Conservation (phyloP, 2,113 vertebrate genomes). For the Rhea americana region DNA sequence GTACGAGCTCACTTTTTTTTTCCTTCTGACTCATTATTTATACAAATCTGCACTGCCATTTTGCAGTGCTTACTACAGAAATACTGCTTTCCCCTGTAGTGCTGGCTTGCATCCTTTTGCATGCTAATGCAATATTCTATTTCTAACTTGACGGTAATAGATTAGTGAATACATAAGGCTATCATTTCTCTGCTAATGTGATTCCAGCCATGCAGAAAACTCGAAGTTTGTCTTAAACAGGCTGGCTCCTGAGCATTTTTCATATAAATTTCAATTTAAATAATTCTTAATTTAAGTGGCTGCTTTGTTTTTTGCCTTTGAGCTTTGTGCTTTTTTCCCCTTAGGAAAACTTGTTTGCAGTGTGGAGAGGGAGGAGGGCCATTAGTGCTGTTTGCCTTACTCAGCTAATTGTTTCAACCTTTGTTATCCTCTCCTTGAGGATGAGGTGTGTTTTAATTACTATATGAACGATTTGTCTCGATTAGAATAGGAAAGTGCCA, state of each 20-base stretch:
- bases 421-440: slow-evolving; percentile 60
- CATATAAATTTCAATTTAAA: slow-evolving; percentile 69
- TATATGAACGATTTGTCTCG: slow-evolving; percentile 60
- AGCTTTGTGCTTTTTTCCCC: slow-evolving; percentile 11
- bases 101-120: slow-evolving; percentile 36
- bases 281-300: slow-evolving; percentile 58
- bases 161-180: slow-evolving; percentile 40
- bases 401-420: slow-evolving; percentile 62
- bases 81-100: background rate
- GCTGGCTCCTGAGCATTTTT: slow-evolving; percentile 55
- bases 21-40: slow-evolving; percentile 40
- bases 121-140: slow-evolving; percentile 68
- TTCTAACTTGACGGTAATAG: slow-evolving; percentile 65
- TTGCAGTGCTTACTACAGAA: slow-evolving; percentile 13
- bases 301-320: slow-evolving; percentile 62
- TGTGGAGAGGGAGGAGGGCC: background rate
- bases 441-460: slow-evolving; percentile 65
- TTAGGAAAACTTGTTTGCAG: background rate
- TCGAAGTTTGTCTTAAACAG: slow-evolving; percentile 52
- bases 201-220: slow-evolving; percentile 59
- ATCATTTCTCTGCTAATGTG: slow-evolving; percentile 52
- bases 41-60: slow-evolving; percentile 5
- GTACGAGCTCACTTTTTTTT: slow-evolving; percentile 19
- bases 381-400: slow-evolving; percentile 6
- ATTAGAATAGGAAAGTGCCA: slow-evolving; percentile 53